Conservation (phyloP, 2,888 invertebrate species). For the Xanthia togata region DNA sequence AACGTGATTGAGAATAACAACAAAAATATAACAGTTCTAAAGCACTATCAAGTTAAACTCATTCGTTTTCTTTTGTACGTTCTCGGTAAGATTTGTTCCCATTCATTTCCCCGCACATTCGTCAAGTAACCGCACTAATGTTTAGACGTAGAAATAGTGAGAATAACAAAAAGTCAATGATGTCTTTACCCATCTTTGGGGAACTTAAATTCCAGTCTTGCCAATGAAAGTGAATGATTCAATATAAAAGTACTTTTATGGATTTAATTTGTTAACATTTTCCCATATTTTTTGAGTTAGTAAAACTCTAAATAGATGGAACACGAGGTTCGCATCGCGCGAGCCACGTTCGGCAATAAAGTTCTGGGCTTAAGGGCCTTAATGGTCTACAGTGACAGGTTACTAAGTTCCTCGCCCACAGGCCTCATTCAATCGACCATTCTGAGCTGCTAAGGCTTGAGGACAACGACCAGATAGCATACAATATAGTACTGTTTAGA, state of each 20-base stretch:
- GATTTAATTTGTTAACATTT: neutral
- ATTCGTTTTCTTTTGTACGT: constrained; percentile 38
- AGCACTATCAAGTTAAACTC: constrained; percentile 49
- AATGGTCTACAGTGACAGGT: constrained; percentile 47
- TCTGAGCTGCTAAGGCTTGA: constrained; percentile 12
- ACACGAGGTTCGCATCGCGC: constrained; percentile 43
- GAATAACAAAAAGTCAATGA: too few species aligned
- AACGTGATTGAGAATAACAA: constrained; percentile 53
- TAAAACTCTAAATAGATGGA: constrained; percentile 28
- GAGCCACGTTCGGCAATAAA: constrained; percentile 46
- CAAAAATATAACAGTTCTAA: constrained; percentile 40
- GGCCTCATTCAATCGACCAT: constrained; percentile 40
- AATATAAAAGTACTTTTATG: too few species aligned
- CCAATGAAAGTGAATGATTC: too few species aligned
- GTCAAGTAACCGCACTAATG: neutral
- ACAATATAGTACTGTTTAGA: constrained; percentile 30
- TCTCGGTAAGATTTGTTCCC: constrained; percentile 24
- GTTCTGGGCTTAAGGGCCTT: constrained; percentile 36
- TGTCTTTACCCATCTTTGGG: too few species aligned
- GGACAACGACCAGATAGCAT: constrained; percentile 39
- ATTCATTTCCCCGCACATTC: constrained; percentile 27
- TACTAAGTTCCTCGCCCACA: constrained; percentile 57
- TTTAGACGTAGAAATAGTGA: neutral
- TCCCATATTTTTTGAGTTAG: neutral
- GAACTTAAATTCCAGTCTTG: too few species aligned